These are phyloP conservation scores for Lordiphosa mommai DNA, from an alignment of 1,140 invertebrate genomes.

Conservation along the genomic window DNA sequence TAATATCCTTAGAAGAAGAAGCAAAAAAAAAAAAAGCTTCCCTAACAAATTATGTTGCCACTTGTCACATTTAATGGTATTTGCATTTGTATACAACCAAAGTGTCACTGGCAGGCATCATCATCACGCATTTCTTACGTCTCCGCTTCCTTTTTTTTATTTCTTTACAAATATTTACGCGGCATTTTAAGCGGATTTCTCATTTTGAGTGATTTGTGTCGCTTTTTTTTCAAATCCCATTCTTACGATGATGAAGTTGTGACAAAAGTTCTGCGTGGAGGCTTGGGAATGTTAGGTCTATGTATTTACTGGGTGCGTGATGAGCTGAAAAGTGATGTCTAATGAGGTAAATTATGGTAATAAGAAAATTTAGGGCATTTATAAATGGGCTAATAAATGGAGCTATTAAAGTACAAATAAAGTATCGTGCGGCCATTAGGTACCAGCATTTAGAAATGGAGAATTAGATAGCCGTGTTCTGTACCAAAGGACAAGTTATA, in stretches of 20 bases:
- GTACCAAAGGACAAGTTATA: no score
- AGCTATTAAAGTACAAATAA: slow-evolving; percentile 1
- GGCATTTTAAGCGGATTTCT: slow-evolving; percentile 75
- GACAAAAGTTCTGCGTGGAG: background rate
- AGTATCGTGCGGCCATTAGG: no score
- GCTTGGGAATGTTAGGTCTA: slow-evolving; percentile 21
- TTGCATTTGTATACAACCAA: slow-evolving; percentile 69
- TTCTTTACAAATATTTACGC: slow-evolving; percentile 75
- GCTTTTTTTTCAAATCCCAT: slow-evolving; percentile 58
- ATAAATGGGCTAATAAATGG: slow-evolving; percentile 2
- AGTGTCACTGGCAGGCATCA: slow-evolving; percentile 47
- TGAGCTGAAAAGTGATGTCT: slow-evolving; percentile 69
- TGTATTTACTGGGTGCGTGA: slow-evolving; percentile 46
- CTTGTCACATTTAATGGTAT: slow-evolving; percentile 78
- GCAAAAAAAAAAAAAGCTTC: slow-evolving; percentile 37
- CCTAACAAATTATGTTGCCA: slow-evolving; percentile 76
- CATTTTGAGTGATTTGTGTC: slow-evolving; percentile 76
- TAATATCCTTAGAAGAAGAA: slow-evolving; percentile 44
- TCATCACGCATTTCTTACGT: slow-evolving; percentile 50
- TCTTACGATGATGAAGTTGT: slow-evolving; percentile 14
- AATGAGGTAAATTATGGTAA: slow-evolving; percentile 48
- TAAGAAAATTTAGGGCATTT: background rate
- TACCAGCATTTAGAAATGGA: no score
- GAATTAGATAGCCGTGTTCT: no score
- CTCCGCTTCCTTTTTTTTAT: slow-evolving; percentile 28